Base-by-base conservation (phyloP, 2,888 invertebrate genomes). In the Drosophila histrio region DNA sequence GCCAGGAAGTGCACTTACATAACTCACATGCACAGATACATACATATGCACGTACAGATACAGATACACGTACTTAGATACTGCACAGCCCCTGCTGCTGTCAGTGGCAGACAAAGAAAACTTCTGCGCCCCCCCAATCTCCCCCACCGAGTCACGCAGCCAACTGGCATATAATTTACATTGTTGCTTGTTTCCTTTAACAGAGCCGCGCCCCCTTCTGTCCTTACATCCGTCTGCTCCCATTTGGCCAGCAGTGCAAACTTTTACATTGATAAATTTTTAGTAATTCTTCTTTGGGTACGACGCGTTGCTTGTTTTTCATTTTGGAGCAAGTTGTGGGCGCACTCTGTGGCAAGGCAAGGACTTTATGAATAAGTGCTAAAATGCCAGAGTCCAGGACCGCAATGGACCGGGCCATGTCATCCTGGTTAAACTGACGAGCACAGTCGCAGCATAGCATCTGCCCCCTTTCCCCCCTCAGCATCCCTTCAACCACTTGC, bases 351-450 rank as follows among this genome's bases (percentile, higher is more conserved):
- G 59, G 47, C 46, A 44, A 38, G 72, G 66, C 72, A 73, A 76
- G 71, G 86, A 79, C 87, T 88, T 87, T 85, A 87, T 89, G 89
- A 89, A 85, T 87, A 87, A 89, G 89, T 89, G 89, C 88, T 83
- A 75, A 85, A 89, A 86, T 86, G 88, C 77, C 89, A 89, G 87
- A 87, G 87, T 84, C 87, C 89, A 89, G 87, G 85, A 90, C 90
- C 89, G 89, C 89, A 87, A 89, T 87, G 87, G 90, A 88, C 88
- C 88, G 84, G 89, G 90, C 88, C 90, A 90, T 91, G 90, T 90
- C 91, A 91, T 87, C 83, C 86, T 88, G 90, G 91, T 91, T 91
- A 90, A 91, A 90, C 91, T 91, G 90, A 89, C 90, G 90, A 90
- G 85, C 89, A 86, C 28, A 28, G 36, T 17, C 6, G 9, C 22